Percentiles rank a stretch among this genome's conserved stretches.
Conservation (phyloP, 2,888 invertebrate genomes). For the Diplolepis rosae region DNA sequence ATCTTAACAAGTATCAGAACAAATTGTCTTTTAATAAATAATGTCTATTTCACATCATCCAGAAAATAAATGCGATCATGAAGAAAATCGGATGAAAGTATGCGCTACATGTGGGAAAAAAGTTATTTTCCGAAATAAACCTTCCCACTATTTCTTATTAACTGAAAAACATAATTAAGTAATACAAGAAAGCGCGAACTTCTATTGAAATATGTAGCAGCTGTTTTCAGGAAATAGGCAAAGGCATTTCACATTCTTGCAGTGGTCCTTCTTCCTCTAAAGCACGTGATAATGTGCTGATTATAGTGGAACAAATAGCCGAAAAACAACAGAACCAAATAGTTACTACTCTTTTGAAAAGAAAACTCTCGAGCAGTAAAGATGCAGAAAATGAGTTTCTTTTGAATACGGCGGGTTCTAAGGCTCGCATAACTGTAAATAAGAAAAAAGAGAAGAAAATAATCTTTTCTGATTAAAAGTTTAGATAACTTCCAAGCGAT, state of each 20-base stretch:
- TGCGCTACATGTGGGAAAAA: too few species aligned
- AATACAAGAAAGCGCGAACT: not conserved
- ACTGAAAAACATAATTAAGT: too few species aligned
- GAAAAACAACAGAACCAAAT: conserved; percentile 1
- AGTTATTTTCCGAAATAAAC: too few species aligned
- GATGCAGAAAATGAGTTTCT: conserved; percentile 1
- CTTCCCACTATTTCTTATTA: too few species aligned
- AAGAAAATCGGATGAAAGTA: too few species aligned
- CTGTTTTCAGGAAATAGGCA: conserved; percentile 14
- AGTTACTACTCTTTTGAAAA: conserved; percentile 15
- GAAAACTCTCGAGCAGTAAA: not conserved
- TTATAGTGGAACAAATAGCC: conserved; percentile 3
- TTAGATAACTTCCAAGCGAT: too few species aligned
- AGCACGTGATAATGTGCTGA: conserved; percentile 14
- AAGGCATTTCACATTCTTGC: conserved; percentile 17
- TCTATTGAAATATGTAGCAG: not conserved
- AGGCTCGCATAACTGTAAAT: conserved; percentile 14
- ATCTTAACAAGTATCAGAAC: too few species aligned
- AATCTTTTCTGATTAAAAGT: too few species aligned
- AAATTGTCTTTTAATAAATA: too few species aligned
- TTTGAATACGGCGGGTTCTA: conserved; percentile 4
- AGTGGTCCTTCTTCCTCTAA: conserved; percentile 14
- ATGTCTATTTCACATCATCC: too few species aligned
- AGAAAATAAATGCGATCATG: too few species aligned
- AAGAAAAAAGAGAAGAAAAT: too few species aligned